Base-by-base conservation (phyloP, 1,140 invertebrate genomes). In the Bilobella aurantiaca region DNA sequence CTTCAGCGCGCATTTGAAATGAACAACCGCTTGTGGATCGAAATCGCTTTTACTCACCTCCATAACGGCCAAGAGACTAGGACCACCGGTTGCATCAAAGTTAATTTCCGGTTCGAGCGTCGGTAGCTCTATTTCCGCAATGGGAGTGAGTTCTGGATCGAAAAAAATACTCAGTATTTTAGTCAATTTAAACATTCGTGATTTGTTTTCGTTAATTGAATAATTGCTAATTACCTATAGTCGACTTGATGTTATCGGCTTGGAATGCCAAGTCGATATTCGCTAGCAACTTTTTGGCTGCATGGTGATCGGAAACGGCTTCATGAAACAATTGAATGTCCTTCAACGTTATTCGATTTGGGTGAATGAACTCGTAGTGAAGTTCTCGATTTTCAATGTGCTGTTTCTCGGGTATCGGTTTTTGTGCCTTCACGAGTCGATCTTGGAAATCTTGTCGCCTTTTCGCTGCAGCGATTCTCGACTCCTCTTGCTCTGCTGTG, bases 341-440 rank as follows among this genome's bases (percentile, higher is more conserved):
- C 32, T 62, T 58, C 14, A 1, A 0, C 14, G 59, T 66, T 16
- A 66, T 66, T 58, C 58, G 28, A 31, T 66, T 66, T 23, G 65
- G 65, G 59, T 66, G 65, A 21, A 66, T 66, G 25, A 66, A 66
- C 47, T 66, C 65, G 46, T 62, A 66, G 30, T 66, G 65, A 0
- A 66, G 34, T 30, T 66, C 65, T 27, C 65, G 18, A 29, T 66
- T 58, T 63, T 62, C 65, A 25, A 66, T 61, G 31, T 61, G 34
- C 61, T 57, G 29, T 47, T 28, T 46, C 21, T 57, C 53, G 8
- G 49, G 31, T 29, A 58, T 62, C 30, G 59, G 31, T 58, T 66
- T 66, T 12, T 66, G n/a, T 1, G 28, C 18, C 23, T 25, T 29
- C 21, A 34, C 42, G 29, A 42, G 53, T 31, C 65, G 49, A 27